Percentiles rank a stretch among this genome's conserved stretches.
Evolutionary conservation across 2,888 invertebrate genomes (phyloP).

Genomic region (Hemithea aestivaria): DNA sequence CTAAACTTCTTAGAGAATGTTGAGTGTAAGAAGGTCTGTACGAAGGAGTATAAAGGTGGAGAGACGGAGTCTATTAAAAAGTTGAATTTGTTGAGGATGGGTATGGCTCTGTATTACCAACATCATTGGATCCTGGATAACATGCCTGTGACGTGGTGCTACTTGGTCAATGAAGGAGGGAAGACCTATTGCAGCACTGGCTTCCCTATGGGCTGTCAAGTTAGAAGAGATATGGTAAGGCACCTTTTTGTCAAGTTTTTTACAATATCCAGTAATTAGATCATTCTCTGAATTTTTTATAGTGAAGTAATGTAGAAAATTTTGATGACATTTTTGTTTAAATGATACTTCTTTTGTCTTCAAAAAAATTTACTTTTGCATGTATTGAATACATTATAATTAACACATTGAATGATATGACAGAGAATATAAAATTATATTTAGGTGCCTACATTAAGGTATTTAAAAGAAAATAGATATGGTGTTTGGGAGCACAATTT

Average conservation of each 20-base stretch:
- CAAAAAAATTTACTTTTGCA: too few species aligned
- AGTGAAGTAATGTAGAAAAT: too few species aligned
- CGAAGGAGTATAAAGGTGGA: conserved; percentile 84
- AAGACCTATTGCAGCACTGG: conserved; percentile 94
- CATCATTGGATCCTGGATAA: conserved; percentile 99
- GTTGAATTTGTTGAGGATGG: conserved; percentile 91
- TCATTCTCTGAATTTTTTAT: too few species aligned
- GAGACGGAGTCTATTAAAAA: conserved; percentile 82
- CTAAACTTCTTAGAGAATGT: conserved; percentile 89
- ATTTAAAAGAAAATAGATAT: too few species aligned
- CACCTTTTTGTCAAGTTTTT: too few species aligned
- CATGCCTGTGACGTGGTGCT: conserved; percentile 99
- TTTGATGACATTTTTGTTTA: too few species aligned
- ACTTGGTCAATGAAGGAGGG: conserved; percentile 83
- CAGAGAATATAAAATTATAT: background rate
- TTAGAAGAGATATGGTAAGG: conserved; percentile 78
- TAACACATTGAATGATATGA: too few species aligned
- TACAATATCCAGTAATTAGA: too few species aligned
- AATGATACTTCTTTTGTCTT: background rate
- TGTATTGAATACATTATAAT: too few species aligned
- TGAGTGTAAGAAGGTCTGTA: conserved; percentile 80
- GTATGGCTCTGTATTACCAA: conserved; percentile 96
- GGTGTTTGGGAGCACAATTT: too few species aligned
- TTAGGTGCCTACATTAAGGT: too few species aligned
- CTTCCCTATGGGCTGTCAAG: conserved; percentile 98